Evolutionary conservation across 2,797 vertebrate genomes (phyloP), one percentile per base, ranked within the genome.

Genomic region (Anniella stebbinsi): DNA sequence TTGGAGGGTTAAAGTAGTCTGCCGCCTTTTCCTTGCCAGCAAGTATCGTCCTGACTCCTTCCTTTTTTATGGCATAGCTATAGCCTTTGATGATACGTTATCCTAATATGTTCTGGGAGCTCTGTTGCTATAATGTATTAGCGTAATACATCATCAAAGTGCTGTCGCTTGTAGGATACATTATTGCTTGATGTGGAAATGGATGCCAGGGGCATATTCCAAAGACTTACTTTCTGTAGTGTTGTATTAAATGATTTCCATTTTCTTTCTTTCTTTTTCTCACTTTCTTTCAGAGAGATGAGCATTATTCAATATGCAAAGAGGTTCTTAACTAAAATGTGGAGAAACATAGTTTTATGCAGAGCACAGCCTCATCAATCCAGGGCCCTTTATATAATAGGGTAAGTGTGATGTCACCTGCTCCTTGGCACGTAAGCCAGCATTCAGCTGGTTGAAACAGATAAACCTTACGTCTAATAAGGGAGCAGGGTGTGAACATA

Each of bases 171-270:
- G n/a, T 25, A 76, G 10, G 75, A 94, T 51, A 0, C 33, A 86
- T 84, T 81, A 89, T 63, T 80, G 70, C 0, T 1, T 86, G 84
- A 88, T 0, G 18, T 23, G 36, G 63, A 94, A 94, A 91, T 80
- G 73, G 69, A 87, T 83, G 83, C 67, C 87, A 89, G 57, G 28
- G 84, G 75, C 30, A 66, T 0, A 23, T 21, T 92, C 84, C 89
- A 93, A 92, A 93, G 75, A 91, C 25, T 91, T 84, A 63, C 78
- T 91, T 88, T 81, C 38, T 89, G 88, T 89, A 89, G 0, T 80
- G 93, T 85, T 82, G 0, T 33, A 89, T 86, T 92, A 92, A 94
- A 73, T 81, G 1, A 51, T 80, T 57, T 84, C 88, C 84, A 4
- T 76, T 45, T 60, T 4, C 38, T 60, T 25, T 83, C 78, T 86